A percentile compares a stretch with the other conserved stretches of the same genome.
These are phyloP conservation scores for Rhynchomys soricoides DNA, from an alignment of 2,113 vertebrate species.

Conservation along the genomic window DNA sequence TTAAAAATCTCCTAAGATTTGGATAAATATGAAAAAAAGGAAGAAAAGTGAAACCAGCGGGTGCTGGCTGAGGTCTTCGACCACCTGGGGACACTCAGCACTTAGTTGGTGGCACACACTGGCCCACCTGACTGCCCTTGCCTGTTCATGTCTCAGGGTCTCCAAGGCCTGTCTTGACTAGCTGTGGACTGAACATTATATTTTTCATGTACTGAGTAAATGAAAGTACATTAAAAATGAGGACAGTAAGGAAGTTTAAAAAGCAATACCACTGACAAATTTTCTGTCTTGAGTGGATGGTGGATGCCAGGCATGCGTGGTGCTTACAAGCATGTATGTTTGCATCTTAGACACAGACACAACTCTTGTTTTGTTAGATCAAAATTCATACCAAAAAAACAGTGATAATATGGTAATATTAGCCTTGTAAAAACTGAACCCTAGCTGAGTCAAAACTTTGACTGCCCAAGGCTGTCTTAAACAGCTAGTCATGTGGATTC, in stretches of 20 bases:
- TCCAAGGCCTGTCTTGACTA: neutral
- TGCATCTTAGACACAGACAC: neutral
- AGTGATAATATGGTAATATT: neutral
- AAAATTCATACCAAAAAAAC: conserved; percentile 1
- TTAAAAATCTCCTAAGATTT: neutral
- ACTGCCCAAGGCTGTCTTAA: conserved; percentile 2
- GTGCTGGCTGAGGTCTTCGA: neutral
- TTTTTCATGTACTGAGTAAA: neutral
- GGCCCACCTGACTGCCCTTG: neutral
- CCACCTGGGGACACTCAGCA: rapidly evolving
- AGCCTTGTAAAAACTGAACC: neutral
- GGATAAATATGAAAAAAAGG: neutral
- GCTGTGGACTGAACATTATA: neutral
- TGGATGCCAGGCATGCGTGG: neutral
- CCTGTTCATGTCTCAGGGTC: rapidly evolving
- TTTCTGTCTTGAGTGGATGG: neutral
- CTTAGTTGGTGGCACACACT: rapidly evolving
- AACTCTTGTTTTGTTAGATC: conserved; percentile 17
- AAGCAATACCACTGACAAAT: neutral
- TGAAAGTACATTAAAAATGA: neutral
- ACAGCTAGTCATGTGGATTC: neutral
- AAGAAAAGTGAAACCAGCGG: neutral
- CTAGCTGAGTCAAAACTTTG: neutral
- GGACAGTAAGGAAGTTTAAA: neutral
- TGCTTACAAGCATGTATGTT: neutral